Evolutionary conservation across 2,797 vertebrate genomes (phyloP), one percentile per base, ranked within the genome.

Genomic region (Argyrosomus regius): DNA sequence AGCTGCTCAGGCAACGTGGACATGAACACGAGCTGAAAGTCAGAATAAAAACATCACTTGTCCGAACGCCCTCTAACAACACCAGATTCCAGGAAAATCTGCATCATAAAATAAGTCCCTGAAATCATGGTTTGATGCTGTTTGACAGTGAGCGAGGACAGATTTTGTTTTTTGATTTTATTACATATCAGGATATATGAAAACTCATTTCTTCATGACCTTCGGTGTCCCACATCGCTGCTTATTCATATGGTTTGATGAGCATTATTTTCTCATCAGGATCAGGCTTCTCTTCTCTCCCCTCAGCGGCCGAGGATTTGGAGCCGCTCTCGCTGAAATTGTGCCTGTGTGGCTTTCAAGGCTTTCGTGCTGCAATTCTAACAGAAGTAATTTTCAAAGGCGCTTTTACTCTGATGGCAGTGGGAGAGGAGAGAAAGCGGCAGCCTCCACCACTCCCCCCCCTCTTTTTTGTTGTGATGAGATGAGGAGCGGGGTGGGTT

Each of bases 371-470:
- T 35, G 52, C 52, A 54, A 39, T 35, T 87, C 72, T n/a, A 54
- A 52, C 13, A 24, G 63, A 77, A 81, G 50, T 81, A 4, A 59
- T 79, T 82, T 81, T 84, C 65, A 84, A 81, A 83, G 77, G 67
- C 14, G 22, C 26, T 83, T 74, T 68, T 13, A 61, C 49, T 73
- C 41, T 8, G 39, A 71, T 60, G 72, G 65, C 62, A 48, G 67
- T 6, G 74, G 41, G 50, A 85, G 81, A 39, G 35, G 35, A 43
- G 75, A 77, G 59, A 61, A 68, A 53, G 75, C 56, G 22, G 57
- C 56, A 26, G 48, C 70, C 80, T 61, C 26, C 72, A 26, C 46
- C 49, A 0, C 65, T 28, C 11, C 7, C 45, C 11, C 12, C 26
- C 35, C 8, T 2, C 8, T 9, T 39, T 54, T 17, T 16, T 81